These are phyloP conservation scores for Balaeniceps rex DNA, from an alignment of 2,113 vertebrate species.

Conservation along the genomic window DNA sequence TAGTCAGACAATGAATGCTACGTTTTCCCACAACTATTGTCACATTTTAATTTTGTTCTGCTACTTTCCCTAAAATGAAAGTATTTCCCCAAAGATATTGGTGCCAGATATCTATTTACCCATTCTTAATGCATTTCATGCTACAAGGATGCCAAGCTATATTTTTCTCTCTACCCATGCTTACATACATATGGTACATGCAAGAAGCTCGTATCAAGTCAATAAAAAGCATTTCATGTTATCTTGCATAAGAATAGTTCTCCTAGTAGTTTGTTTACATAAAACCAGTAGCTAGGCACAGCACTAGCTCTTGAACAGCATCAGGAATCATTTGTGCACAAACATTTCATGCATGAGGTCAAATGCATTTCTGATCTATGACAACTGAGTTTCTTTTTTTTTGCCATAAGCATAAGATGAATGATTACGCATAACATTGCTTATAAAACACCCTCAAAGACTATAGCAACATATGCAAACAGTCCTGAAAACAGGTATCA, in stretches of 20 bases:
- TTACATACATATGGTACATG: not conserved
- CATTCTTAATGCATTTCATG: not conserved
- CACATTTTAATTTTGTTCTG: not conserved
- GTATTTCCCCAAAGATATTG: not conserved
- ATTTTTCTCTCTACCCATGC: not conserved
- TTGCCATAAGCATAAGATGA: not conserved
- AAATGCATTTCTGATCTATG: not conserved
- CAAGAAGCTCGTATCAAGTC: rapidly evolving
- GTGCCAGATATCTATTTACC: not conserved
- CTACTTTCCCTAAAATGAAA: not conserved
- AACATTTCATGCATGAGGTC: not conserved
- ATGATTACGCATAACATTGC: not conserved
- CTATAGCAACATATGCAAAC: not conserved
- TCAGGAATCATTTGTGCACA: not conserved
- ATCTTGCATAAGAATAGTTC: not conserved
- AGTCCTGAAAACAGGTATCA: not conserved
- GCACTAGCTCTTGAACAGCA: not conserved
- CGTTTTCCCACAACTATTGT: not conserved
- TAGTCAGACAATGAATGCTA: not conserved
- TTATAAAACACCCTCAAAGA: not conserved
- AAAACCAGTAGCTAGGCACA: not conserved
- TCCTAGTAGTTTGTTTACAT: not conserved
- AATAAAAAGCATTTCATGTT: not conserved
- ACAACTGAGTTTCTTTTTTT: not conserved
- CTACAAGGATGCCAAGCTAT: not conserved